Conservation (phyloP, 2,113 vertebrate genomes). For the Ifrita kowaldi region DNA sequence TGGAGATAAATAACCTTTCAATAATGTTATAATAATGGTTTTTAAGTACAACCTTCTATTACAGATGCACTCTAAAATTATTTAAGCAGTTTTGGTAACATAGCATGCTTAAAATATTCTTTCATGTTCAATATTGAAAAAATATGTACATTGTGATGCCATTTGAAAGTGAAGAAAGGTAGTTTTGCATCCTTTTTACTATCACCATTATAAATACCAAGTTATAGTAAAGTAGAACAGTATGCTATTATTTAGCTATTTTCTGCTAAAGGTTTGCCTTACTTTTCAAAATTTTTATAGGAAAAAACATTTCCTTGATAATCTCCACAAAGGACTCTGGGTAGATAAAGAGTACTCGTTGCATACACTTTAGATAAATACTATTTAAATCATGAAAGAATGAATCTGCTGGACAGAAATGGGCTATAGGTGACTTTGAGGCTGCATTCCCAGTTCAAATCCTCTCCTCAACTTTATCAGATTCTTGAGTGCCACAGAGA, state of each 20-base stretch:
- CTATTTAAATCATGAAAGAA: background rate
- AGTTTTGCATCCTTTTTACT: background rate
- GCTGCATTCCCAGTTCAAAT: background rate
- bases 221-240: background rate
- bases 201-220: background rate
- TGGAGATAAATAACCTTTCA: background rate
- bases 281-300: background rate
- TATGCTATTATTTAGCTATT: no score
- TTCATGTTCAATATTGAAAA: slow-evolving; percentile 5
- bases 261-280: background rate
- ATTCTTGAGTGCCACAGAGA: background rate
- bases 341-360: background rate
- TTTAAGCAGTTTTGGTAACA: background rate
- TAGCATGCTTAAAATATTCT: background rate
- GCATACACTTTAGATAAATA: background rate
- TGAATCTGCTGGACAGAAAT: background rate
- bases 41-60: background rate
- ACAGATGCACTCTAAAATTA: background rate
- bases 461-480: background rate
- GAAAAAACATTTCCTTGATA: background rate
- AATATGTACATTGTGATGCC: background rate
- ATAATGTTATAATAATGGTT: background rate
- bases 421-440: background rate
- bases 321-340: background rate
- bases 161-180: slow-evolving; percentile 10